Evolutionary conservation across 2,797 vertebrate species (phyloP).

Genomic region (Enteromius trimaculatus): DNA sequence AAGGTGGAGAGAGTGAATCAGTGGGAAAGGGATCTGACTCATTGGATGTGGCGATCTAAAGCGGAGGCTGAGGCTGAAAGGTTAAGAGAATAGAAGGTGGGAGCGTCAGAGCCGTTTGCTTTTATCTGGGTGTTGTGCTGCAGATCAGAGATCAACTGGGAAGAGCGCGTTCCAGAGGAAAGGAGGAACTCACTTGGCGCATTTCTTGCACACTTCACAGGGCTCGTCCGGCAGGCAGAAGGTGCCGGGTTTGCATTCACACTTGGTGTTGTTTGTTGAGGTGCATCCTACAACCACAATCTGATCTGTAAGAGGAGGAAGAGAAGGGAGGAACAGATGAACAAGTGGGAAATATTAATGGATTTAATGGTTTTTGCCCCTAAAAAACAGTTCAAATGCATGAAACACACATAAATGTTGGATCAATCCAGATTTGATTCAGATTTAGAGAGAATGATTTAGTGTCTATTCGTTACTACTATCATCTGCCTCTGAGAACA

Average conservation of each 20-base stretch:
- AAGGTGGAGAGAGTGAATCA: conserved; percentile 21
- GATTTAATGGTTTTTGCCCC: neutral
- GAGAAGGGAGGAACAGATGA: neutral
- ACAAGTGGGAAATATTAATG: neutral
- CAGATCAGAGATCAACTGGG: conserved; percentile 12
- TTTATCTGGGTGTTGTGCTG: conserved; percentile 1
- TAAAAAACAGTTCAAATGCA: neutral
- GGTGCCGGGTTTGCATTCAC: conserved; percentile 73
- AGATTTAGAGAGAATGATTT: neutral
- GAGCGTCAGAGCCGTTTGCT: neutral
- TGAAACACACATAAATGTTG: neutral
- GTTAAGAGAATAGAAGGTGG: conserved; percentile 25
- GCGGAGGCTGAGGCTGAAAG: conserved; percentile 17
- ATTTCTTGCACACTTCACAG: conserved; percentile 84
- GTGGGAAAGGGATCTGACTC: conserved; percentile 35
- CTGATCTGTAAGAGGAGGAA: conserved; percentile 70
- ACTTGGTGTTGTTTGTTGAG: conserved; percentile 73
- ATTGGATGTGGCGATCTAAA: conserved; percentile 26
- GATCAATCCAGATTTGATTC: neutral
- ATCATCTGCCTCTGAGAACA: neutral
- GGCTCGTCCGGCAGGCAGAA: conserved; percentile 82
- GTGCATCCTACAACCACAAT: conserved; percentile 69
- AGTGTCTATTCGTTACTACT: neutral
- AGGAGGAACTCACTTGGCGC: conserved; percentile 71
- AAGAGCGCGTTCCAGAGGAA: neutral